Evolutionary conservation across 35 echinoderm and acorn worm genomes (phyloP).

Genomic region (Lytechinus variegatus): DNA sequence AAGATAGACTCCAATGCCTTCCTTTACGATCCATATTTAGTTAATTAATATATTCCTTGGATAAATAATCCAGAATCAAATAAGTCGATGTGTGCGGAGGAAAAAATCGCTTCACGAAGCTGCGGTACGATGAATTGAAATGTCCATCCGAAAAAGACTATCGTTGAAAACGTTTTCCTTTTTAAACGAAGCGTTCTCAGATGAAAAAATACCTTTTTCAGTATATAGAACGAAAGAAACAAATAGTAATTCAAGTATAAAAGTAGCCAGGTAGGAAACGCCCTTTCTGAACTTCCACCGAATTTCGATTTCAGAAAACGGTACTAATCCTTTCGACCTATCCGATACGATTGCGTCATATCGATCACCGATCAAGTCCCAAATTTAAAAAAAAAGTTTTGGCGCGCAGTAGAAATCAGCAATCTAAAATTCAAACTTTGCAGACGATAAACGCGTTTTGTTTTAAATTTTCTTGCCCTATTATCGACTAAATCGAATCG

Average conservation of each 20-base stretch:
- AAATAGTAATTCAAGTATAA: background rate
- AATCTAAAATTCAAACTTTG: background rate
- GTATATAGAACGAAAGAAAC: background rate
- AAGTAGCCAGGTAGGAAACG: background rate
- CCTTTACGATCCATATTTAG: background rate
- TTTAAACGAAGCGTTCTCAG: background rate
- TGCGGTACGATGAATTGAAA: background rate
- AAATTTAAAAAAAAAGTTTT: background rate
- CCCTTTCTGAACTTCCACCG: background rate
- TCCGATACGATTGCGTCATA: constrained; percentile 17
- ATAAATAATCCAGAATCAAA: background rate
- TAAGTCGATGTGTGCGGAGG: background rate
- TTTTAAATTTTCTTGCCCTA: background rate
- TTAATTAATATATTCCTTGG: background rate
- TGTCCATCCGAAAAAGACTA: constrained; percentile 1
- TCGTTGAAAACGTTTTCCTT: background rate
- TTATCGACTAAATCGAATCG: too few species aligned
- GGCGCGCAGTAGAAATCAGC: background rate
- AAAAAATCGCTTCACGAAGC: background rate
- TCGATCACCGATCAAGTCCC: background rate
- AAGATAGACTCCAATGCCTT: background rate
- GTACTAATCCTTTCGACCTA: background rate
- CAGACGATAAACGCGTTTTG: background rate
- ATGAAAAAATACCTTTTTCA: background rate
- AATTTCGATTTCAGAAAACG: background rate